A percentile compares a stretch with the other conserved stretches of the same genome.
These are phyloP conservation scores for Chymomyza costata DNA, from an alignment of 1,140 invertebrate genomes.

Conservation along the genomic window DNA sequence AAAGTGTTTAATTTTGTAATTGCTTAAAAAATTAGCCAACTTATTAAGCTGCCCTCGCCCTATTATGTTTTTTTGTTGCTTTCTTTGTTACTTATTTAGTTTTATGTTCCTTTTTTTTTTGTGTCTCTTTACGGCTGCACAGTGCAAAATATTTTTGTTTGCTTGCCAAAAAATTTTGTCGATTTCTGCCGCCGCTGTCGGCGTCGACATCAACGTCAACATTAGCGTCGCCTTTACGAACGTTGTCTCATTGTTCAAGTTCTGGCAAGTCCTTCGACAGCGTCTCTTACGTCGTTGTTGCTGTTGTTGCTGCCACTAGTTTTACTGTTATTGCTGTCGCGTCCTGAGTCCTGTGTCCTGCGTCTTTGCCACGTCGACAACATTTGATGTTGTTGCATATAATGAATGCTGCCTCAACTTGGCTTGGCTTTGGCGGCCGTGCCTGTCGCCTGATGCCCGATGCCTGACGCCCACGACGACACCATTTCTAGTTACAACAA, in stretches of 20 bases:
- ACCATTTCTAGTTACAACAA: conserved; percentile 37
- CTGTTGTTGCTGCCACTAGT: conserved; percentile 35
- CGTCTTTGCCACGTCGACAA: conserved; percentile 62
- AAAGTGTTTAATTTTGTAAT: too few species aligned
- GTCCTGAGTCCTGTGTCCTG: conserved; percentile 40
- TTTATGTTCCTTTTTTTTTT: conserved; percentile 25
- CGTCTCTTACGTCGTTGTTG: not conserved
- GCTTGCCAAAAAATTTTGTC: conserved; percentile 49
- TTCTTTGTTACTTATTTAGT: conserved; percentile 49
- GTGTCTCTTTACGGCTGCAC: conserved; percentile 43
- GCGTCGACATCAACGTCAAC: conserved; percentile 2
- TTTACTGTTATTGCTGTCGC: conserved; percentile 64
- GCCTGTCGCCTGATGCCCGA: conserved; percentile 6
- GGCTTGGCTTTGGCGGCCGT: too few species aligned
- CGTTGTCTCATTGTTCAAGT: too few species aligned
- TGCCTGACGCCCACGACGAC: not conserved
- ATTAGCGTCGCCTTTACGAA: conserved; percentile 31
- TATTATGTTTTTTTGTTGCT: conserved; percentile 22
- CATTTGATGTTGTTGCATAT: conserved; percentile 68
- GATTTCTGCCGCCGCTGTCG: conserved; percentile 37
- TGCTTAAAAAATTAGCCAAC: too few species aligned
- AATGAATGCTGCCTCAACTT: conserved; percentile 67
- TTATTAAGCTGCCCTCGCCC: too few species aligned
- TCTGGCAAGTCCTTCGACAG: conserved; percentile 25
- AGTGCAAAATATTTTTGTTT: conserved; percentile 53